phyloP scores from a whole-genome alignment of 2,888 invertebrate species.

The Octonoba sinensis region DNA sequence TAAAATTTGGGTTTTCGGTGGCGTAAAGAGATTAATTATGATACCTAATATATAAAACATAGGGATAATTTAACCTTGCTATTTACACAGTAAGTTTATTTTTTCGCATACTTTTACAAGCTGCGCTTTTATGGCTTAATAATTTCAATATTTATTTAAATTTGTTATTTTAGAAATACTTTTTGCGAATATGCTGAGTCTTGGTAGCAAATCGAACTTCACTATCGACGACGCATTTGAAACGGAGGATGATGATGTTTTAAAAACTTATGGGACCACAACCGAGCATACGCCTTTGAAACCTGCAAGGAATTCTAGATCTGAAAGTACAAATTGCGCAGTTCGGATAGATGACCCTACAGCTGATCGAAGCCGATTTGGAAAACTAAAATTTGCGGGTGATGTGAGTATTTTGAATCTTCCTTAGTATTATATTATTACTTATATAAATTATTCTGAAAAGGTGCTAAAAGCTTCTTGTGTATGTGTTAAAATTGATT shows the following conservation, averaged over 20 bases:
- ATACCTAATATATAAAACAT: no score
- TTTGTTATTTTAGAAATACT: background rate
- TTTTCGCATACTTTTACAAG: no score
- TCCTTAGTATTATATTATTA: background rate
- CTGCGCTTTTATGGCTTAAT: background rate
- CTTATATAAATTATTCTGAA: background rate
- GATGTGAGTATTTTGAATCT: slow-evolving; percentile 39
- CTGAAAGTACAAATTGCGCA: slow-evolving; percentile 19
- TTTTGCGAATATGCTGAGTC: slow-evolving; percentile 42
- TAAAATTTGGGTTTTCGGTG: no score
- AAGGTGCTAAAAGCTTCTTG: background rate
- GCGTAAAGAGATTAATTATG: no score
- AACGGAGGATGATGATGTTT: slow-evolving; percentile 61
- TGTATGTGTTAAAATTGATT: background rate
- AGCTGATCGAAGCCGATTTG: slow-evolving; percentile 46
- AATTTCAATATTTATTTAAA: background rate
- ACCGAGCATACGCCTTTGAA: slow-evolving; percentile 62
- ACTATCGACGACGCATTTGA: slow-evolving; percentile 64
- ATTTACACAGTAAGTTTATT: no score
- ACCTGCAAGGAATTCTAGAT: slow-evolving; percentile 20
- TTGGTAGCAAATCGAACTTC: slow-evolving; percentile 58
- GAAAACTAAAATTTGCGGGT: slow-evolving; percentile 50
- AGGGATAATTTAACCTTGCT: no score
- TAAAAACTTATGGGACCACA: slow-evolving; percentile 60
- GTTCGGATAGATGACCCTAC: slow-evolving; percentile 56